Conservation (phyloP, 2,888 invertebrate species). For the Harmothoe impar region DNA sequence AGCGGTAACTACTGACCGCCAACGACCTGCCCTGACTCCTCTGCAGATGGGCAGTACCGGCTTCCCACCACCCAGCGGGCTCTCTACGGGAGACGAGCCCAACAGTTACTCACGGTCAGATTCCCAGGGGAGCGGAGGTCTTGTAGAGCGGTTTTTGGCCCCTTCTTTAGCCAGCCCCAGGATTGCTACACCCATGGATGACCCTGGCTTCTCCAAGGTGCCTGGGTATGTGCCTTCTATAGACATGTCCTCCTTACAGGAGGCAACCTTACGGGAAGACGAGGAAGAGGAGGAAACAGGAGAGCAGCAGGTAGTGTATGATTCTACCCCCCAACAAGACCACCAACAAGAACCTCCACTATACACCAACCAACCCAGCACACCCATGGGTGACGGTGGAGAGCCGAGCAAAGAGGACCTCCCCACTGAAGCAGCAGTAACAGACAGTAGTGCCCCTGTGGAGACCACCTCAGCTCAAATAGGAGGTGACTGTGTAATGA, state of each 20-base stretch:
- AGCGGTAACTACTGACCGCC: background rate
- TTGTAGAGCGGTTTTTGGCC: slow-evolving; percentile 64
- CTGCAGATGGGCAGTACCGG: background rate
- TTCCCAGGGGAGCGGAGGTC: slow-evolving; percentile 26
- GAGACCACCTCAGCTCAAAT: background rate
- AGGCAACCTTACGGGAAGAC: background rate
- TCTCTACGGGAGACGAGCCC: background rate
- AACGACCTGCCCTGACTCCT: background rate
- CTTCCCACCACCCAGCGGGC: background rate
- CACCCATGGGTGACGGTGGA: background rate
- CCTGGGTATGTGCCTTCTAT: slow-evolving; percentile 65
- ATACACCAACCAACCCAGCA: background rate
- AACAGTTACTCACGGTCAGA: background rate
- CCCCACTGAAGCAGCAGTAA: too few species aligned
- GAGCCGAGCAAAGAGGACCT: too few species aligned
- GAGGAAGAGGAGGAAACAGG: background rate
- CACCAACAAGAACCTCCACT: background rate
- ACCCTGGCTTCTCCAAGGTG: slow-evolving; percentile 67
- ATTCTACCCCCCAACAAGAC: background rate
- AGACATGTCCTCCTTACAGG: slow-evolving; percentile 17
- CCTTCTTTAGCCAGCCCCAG: slow-evolving; percentile 55
- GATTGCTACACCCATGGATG: slow-evolving; percentile 67
- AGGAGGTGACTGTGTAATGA: slow-evolving; percentile 22
- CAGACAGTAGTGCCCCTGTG: background rate
- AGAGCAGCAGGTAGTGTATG: background rate